Conservation (phyloP, 2,797 vertebrate species). For the Phataginus tetradactyla region DNA sequence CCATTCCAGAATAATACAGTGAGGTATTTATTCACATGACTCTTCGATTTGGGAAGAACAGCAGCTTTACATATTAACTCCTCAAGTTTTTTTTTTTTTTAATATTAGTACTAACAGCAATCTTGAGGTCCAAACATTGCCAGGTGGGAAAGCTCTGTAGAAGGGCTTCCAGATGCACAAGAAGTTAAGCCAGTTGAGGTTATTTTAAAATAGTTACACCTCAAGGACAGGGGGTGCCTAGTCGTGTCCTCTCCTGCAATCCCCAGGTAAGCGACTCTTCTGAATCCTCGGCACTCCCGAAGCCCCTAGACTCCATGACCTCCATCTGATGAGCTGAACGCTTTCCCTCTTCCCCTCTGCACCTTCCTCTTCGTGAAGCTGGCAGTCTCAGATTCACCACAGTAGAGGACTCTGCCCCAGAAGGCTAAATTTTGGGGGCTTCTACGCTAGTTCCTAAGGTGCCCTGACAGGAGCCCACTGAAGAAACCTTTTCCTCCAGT, state of each 20-base stretch:
- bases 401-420: neutral
- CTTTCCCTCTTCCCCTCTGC: neutral
- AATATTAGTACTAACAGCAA: neutral
- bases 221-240: neutral
- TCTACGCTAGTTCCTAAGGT: neutral
- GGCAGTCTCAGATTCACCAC: neutral
- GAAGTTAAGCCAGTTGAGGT: neutral
- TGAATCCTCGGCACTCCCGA: neutral
- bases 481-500: neutral
- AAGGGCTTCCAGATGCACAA: neutral
- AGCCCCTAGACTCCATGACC: neutral
- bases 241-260: neutral
- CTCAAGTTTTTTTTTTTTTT: neutral
- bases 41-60: neutral
- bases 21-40: neutral
- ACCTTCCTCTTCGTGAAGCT: neutral
- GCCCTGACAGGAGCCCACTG: fast-evolving
- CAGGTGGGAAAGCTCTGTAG: neutral
- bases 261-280: neutral
- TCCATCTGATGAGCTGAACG: neutral
- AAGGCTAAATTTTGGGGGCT: neutral
- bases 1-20: neutral
- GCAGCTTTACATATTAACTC: neutral
- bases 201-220: neutral
- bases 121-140: neutral